phyloP scores from a whole-genome alignment of 1,140 invertebrate species.

The Uloborus diversus region DNA sequence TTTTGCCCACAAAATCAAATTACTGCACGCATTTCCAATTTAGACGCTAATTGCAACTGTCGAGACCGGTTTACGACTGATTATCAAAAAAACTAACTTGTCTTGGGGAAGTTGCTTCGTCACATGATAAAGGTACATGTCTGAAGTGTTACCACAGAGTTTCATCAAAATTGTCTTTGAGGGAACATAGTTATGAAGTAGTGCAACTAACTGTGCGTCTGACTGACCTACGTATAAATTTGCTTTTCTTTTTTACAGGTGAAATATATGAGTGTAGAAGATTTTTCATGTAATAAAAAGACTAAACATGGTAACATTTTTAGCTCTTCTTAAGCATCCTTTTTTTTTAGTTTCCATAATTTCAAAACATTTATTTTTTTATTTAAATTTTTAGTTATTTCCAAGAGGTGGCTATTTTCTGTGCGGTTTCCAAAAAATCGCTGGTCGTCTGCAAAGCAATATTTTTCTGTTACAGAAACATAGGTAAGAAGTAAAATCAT shows the following conservation, averaged over 20 bases:
- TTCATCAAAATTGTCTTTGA: too few species aligned
- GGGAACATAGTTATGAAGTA: too few species aligned
- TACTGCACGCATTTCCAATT: too few species aligned
- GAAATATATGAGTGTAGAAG: slow-evolving; percentile 32
- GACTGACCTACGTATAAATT: background rate
- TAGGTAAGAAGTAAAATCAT: too few species aligned
- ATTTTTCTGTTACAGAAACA: slow-evolving; percentile 21
- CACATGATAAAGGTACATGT: too few species aligned
- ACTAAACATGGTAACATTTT: background rate
- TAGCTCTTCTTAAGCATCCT: background rate
- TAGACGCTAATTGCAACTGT: too few species aligned
- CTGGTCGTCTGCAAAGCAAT: slow-evolving; percentile 40
- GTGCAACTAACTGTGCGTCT: too few species aligned
- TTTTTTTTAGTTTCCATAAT: background rate
- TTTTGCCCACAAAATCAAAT: too few species aligned
- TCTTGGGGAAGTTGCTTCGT: too few species aligned
- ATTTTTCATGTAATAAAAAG: background rate
- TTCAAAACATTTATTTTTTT: background rate
- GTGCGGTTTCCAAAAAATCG: slow-evolving; percentile 33
- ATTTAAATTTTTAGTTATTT: slow-evolving; percentile 2
- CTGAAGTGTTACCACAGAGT: too few species aligned
- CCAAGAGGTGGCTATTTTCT: slow-evolving; percentile 26
- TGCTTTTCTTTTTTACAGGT: slow-evolving; percentile 18
- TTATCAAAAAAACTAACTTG: too few species aligned
- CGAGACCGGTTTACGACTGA: too few species aligned